Evolutionary conservation across 2,888 invertebrate genomes (phyloP), one percentile per base, ranked within the genome.

Genomic region (Apotomis betuletana): DNA sequence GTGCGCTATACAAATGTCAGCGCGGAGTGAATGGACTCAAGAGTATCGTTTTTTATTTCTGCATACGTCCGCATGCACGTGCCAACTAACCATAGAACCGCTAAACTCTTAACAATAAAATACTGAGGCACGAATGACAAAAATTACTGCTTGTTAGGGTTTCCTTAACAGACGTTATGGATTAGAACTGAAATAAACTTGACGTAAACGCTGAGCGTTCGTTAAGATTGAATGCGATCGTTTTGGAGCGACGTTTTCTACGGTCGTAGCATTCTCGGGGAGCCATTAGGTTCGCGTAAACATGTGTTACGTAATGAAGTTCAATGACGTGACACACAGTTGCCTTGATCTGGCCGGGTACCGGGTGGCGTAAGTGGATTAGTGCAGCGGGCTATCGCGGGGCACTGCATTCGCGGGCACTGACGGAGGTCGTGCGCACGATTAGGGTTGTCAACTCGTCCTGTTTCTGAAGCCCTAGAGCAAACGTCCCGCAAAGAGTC

Each of bases 1-100:
- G 83, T 84, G 76, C 76, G 78, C 83, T 83, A 82, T 85, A 87
- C 86, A 92, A 92, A 92, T 92, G 92, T 91, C 92, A 92, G 87
- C 84, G 80, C 84, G 81, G 87, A 88, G 91, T 92, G 91, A 92
- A 92, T 91, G 91, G 91, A 90, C 91, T 88, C 86, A 80, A 86
- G 84, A 86, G 89, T 87, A 87, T 87, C 86, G 89, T 88, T 88
- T 83, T 91, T 90, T 90, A 88, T 89, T 88, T 85, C 79, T 86
- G 83, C 84, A 86, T 88, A 88, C 85, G 87, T 90, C 90, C 90
- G 91, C 86, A 85, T 90, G 82, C 87, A 87, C 85, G 88, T 91
- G 92, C 91, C 90, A 91, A 89, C 87, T 80, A 80, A 84, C 85
- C 84, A 83, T 82, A 84, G 80, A 83, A 87, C 85, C 80, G 84